Percentiles rank a stretch among this genome's conserved stretches.
These are phyloP conservation scores for Pantala flavescens DNA, from an alignment of 1,140 invertebrate genomes.

Conservation along the genomic window DNA sequence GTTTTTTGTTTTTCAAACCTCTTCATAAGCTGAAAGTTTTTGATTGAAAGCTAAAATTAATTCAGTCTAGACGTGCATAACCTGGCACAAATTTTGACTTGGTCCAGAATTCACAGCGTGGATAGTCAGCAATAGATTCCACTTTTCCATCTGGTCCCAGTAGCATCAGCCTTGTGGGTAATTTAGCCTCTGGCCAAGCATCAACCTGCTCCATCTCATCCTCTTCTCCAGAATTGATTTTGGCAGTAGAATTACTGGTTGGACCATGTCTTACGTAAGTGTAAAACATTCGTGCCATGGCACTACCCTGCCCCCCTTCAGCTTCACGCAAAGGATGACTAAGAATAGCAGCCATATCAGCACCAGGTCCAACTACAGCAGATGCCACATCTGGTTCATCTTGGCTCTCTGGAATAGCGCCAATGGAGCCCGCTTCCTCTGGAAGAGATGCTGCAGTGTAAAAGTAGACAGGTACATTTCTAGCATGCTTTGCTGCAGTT, in stretches of 20 bases:
- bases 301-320: background rate
- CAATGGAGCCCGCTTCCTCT: background rate
- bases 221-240: no score
- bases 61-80: background rate
- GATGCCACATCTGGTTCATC: background rate
- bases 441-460: background rate
- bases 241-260: background rate
- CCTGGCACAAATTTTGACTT: background rate
- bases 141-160: background rate
- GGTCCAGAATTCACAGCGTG: slow-evolving; percentile 2
- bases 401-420: background rate
- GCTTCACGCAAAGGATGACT: background rate
- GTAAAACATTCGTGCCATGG: background rate
- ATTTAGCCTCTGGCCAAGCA: background rate
- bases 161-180: background rate
- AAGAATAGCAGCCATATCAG: background rate
- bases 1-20: background rate
- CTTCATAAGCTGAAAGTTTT: background rate
- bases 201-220: background rate
- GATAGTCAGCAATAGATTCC: background rate
- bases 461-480: background rate
- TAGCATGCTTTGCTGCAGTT: background rate
- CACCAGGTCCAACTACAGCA: background rate
- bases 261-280: background rate
- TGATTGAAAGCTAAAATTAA: background rate